Evolutionary conservation across 1,140 invertebrate species (phyloP), one percentile per base, ranked within the genome.

Genomic region (Drosophila pallidifrons): DNA sequence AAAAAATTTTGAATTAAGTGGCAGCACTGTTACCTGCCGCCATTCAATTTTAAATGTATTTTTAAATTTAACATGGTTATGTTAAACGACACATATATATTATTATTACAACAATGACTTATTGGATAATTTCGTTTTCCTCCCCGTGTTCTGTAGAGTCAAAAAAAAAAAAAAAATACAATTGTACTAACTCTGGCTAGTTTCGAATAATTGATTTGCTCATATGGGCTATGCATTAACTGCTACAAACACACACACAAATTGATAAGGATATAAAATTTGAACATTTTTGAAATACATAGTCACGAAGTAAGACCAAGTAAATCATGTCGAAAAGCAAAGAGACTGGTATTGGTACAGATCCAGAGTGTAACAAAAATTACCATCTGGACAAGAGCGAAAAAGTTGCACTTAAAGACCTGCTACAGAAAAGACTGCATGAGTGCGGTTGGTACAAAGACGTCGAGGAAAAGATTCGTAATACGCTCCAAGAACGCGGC

Each of bases 391-490:
- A 54, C 11, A 46, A 25, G 7, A 5, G 3, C 13, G 57, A 77
- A 7, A 77, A 51, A 8, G 25, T 57, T 1, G 74, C 57, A 8
- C 94, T 98, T 35, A 97, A 96, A 91, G 97, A 97, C 91, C 93
- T 98, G 25, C 92, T 98, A 32, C 94, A 96, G 64, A 94, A 95
- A 49, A 93, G 97, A 54, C 93, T 98, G 16, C 95, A 96, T 28
- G 97, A 98, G 92, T 98, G 97, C 93, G 97, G 97, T 2, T 98
- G 97, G 97, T 94, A 95, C 79, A 96, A 98, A 91, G 95, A 98
- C 94, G 95, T 98, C 0, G 95, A 96, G 92, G 93, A 96, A 74
- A 94, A 96, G 38, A 97, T 97, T 83, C 95, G 97, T 79, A 95
- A 97, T 75, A 94, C 95, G 38, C 95, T 98, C 1, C 95, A 96